These are phyloP conservation scores for Ornithoptera priamus DNA, from an alignment of 2,888 invertebrate genomes.

Conservation along the genomic window DNA sequence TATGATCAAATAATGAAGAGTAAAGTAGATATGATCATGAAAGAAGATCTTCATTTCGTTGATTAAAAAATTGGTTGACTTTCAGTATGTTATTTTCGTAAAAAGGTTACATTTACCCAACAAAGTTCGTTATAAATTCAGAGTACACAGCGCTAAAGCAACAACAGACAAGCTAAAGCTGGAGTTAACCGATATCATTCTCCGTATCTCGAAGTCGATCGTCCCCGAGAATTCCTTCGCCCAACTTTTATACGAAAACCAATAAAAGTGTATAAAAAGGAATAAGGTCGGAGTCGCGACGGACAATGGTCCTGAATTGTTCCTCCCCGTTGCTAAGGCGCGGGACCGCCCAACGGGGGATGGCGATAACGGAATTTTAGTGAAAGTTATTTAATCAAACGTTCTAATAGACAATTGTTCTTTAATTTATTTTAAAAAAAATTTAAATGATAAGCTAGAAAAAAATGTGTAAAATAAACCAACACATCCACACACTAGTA, in stretches of 20 bases:
- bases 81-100: too few relatives aligned
- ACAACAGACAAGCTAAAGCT: constrained; percentile 20
- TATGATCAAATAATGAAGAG: too few relatives aligned
- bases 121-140: constrained; percentile 7
- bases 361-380: constrained; percentile 21
- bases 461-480: too few relatives aligned
- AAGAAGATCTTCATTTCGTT: too few relatives aligned
- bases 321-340: constrained; percentile 10
- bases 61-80: too few relatives aligned
- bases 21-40: too few relatives aligned
- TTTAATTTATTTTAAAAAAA: too few relatives aligned
- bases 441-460: too few relatives aligned
- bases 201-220: constrained; percentile 34
- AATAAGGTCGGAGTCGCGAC: constrained; percentile 30
- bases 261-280: constrained; percentile 38
- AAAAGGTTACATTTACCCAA: too few relatives aligned
- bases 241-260: constrained; percentile 36
- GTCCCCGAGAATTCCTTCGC: constrained; percentile 33
- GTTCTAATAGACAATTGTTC: too few relatives aligned
- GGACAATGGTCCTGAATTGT: constrained; percentile 24
- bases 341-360: not conserved
- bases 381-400: constrained; percentile 2
- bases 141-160: constrained; percentile 12
- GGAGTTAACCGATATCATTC: constrained; percentile 33
- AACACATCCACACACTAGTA: too few relatives aligned